phyloP scores from a whole-genome alignment of 30 jellyfish, hydroid and myxozoan genomes.

The Sanderia malayensis region DNA sequence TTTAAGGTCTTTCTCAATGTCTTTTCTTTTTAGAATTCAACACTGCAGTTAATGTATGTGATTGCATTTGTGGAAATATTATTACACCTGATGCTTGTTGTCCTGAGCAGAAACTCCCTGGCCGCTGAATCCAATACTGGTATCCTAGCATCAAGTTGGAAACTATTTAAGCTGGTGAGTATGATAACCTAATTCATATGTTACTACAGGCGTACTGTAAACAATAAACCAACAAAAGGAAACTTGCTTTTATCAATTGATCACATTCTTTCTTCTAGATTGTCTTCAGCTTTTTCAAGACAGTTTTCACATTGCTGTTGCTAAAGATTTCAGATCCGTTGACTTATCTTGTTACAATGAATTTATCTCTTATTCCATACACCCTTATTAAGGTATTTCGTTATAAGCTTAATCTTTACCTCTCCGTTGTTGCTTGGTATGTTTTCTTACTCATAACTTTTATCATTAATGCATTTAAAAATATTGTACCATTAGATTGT shows the following conservation, averaged over 20 bases:
- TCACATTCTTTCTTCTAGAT: conserved; percentile 31
- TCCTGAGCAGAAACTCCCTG: too few relatives aligned
- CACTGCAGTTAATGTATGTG: background rate
- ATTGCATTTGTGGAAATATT: background rate
- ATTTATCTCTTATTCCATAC: conserved; percentile 37
- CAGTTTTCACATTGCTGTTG: conserved; percentile 16
- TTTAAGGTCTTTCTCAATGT: background rate
- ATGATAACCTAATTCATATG: too few relatives aligned
- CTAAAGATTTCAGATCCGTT: conserved; percentile 32
- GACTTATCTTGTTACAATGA: conserved; percentile 24
- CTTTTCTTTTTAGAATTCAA: background rate
- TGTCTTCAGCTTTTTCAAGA: conserved; percentile 10
- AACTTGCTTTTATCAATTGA: too few relatives aligned
- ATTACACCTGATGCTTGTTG: background rate
- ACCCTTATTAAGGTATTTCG: conserved; percentile 37
- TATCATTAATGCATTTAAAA: background rate
- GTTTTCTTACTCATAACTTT: conserved; percentile 11
- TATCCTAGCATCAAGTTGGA: too few relatives aligned
- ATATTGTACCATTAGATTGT: too few relatives aligned
- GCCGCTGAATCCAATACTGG: too few relatives aligned
- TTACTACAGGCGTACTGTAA: too few relatives aligned
- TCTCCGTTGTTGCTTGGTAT: conserved; percentile 12
- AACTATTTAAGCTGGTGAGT: too few relatives aligned
- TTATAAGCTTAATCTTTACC: conserved; percentile 22
- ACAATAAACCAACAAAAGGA: too few relatives aligned